phyloP scores from a whole-genome alignment of 2,888 invertebrate species.

The Diaphora mendica region DNA sequence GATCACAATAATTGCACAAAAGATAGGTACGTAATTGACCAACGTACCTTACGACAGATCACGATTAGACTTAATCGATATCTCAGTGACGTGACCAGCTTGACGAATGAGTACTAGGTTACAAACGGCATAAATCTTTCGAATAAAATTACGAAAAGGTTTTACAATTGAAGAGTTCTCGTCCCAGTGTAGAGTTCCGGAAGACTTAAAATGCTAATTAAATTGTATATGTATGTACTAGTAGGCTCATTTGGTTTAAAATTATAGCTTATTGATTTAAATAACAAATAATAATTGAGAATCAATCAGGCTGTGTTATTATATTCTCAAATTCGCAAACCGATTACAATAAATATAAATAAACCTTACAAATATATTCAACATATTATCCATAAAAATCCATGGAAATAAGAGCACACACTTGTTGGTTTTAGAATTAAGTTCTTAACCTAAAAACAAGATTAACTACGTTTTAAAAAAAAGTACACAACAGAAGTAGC shows the following conservation, averaged over 20 bases:
- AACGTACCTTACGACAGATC: slow-evolving; percentile 48
- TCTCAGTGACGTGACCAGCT: slow-evolving; percentile 50
- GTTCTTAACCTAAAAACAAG: too few species aligned
- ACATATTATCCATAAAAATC: too few species aligned
- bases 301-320: too few species aligned
- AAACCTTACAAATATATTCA: too few species aligned
- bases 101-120: slow-evolving; percentile 29
- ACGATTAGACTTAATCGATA: slow-evolving; percentile 58
- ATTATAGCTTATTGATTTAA: neutral
- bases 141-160: neutral
- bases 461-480: too few species aligned
- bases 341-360: too few species aligned
- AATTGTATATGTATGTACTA: neutral
- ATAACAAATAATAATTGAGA: neutral
- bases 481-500: too few species aligned
- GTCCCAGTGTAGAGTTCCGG: neutral
- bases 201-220: neutral
- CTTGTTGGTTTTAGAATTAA: too few species aligned
- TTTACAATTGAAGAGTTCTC: neutral
- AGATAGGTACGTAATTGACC: slow-evolving; percentile 50
- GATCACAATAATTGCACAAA: slow-evolving; percentile 41
- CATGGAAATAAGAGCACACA: too few species aligned
- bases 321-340: too few species aligned
- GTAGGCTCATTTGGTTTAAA: neutral
- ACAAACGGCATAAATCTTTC: neutral